These are phyloP conservation scores for Margarornis squamiger DNA, from an alignment of 2,797 vertebrate species.

Conservation along the genomic window DNA sequence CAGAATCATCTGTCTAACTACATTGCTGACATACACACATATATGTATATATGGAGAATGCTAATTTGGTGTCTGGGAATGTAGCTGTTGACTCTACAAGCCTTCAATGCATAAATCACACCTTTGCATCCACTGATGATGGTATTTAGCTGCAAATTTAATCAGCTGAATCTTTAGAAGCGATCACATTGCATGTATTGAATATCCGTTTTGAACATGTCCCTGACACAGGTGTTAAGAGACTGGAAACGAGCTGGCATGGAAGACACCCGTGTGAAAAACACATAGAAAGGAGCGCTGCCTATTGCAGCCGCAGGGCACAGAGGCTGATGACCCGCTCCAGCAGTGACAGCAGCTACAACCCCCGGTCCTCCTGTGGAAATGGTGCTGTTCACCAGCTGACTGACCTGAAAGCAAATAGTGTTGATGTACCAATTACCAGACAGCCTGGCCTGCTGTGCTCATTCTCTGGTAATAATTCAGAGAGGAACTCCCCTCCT, in stretches of 20 bases:
- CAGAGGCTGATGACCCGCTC: constrained; percentile 89
- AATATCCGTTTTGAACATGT: not conserved
- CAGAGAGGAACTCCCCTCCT: constrained; percentile 71
- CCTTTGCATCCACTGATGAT: fast-evolving
- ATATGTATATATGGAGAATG: not conserved
- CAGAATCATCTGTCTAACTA: not conserved
- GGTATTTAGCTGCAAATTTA: not conserved
- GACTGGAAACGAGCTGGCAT: constrained; percentile 79
- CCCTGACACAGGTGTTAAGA: constrained; percentile 75
- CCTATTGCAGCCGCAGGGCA: constrained; percentile 51
- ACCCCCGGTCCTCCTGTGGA: constrained; percentile 58
- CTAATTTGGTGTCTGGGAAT: not conserved
- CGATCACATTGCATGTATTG: fast-evolving
- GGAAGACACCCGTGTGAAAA: constrained; percentile 80
- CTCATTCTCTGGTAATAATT: constrained; percentile 44
- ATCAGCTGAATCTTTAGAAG: not conserved
- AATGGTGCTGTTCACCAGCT: constrained; percentile 43
- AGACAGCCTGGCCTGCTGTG: constrained; percentile 39
- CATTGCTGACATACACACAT: not conserved
- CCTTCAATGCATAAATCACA: not conserved
- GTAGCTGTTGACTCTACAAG: not conserved
- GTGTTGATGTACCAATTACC: constrained; percentile 66
- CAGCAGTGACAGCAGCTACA: constrained; percentile 87
- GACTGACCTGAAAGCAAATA: constrained; percentile 63
- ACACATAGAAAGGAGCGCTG: constrained; percentile 73